These are phyloP conservation scores for Tichodroma muraria DNA, from an alignment of 2,113 vertebrate genomes.

Conservation along the genomic window DNA sequence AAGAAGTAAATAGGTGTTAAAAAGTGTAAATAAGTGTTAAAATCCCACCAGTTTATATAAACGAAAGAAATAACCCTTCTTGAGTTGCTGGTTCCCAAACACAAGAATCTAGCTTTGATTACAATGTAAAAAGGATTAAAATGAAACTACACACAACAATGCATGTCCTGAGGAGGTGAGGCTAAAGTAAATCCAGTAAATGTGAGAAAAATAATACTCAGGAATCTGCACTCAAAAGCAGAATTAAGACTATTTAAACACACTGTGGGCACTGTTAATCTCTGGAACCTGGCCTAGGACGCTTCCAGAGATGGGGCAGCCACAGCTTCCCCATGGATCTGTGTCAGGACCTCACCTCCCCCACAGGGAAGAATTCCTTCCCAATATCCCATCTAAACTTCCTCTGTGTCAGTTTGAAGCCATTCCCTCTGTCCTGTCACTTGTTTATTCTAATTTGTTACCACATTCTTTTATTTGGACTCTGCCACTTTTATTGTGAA, in stretches of 20 bases:
- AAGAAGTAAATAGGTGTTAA: neutral
- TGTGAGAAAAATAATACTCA: neutral
- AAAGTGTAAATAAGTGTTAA: neutral
- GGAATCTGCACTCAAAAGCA: neutral
- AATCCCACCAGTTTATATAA: neutral
- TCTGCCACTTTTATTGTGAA: neutral
- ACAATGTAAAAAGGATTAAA: neutral
- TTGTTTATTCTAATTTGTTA: neutral
- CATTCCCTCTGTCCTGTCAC: neutral
- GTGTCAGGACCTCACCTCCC: neutral
- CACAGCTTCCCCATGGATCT: neutral
- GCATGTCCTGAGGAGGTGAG: accelerated
- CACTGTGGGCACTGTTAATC: neutral
- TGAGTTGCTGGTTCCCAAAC: neutral
- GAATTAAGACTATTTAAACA: neutral
- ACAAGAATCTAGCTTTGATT: neutral
- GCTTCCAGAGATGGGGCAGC: neutral
- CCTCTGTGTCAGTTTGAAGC: neutral
- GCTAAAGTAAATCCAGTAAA: neutral
- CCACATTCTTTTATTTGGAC: neutral
- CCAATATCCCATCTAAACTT: neutral
- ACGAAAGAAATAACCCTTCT: neutral
- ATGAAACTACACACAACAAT: neutral
- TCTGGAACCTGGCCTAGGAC: neutral
- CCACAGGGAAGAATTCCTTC: neutral